Evolutionary conservation across 1,140 invertebrate genomes (phyloP), one percentile per base, ranked within the genome.

Genomic region (Prorops nasuta): DNA sequence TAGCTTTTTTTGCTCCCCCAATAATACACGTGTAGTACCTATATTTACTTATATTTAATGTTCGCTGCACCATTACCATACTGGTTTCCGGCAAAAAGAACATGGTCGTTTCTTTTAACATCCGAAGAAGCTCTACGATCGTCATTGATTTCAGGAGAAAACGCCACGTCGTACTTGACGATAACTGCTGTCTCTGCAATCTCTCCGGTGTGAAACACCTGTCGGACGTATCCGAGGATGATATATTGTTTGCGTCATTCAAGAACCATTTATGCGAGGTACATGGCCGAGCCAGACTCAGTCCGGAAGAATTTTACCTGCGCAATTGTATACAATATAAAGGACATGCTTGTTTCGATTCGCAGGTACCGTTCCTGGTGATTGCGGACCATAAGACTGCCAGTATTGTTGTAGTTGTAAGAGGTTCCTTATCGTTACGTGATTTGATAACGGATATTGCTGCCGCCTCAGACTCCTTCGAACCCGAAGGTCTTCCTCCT

Each of bases 361-460:
- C 54, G 17, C 72, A 90, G 87, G 80, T 92, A 58, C 93, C 94
- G 36, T 96, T 95, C 71, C 92, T 86, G 66, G 88, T 96, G 24
- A 84, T 92, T 49, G 81, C 86, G 0, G 92, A 96, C 70, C 91
- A 94, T 67, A 84, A 88, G 54, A 87, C 85, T 0, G 81, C 86
- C 38, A 86, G 84, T 50, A 88, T 96, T 44, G 91, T 95, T 6
- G 82, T 97, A 18, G 83, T 88, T 1, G 87, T 96, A 35, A 79
- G 94, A 51, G 94, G 94, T 10, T 94, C 92, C 1, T 82, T 95
- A 40, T 94, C 92, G 0, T 67, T 94, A 10, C 79, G 90, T 58
- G 92, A 95, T 77, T 83, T 91, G n/a, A 85, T 96, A 51, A 94
- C 93, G 0, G 94, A 98, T 70, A 79, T 98, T 44, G 88, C 87